Percentiles rank a stretch among this genome's conserved stretches.
Evolutionary conservation across 2,888 invertebrate species (phyloP).

Genomic region (Drosophila recens): DNA sequence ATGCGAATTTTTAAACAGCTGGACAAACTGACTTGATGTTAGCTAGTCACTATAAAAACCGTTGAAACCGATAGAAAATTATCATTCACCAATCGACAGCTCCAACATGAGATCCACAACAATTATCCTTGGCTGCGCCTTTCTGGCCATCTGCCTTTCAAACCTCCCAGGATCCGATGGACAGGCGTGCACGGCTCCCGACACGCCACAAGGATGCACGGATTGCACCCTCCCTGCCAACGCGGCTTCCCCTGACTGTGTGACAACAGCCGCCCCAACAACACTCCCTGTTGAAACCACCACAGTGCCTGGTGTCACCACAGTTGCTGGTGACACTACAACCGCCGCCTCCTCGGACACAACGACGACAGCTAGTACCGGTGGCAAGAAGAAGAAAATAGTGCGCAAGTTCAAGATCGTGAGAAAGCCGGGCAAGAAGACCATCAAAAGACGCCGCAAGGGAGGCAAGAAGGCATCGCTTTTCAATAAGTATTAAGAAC

Average conservation of each 20-base stretch:
- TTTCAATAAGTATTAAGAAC: neutral
- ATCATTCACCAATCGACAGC: slow-evolving; percentile 24
- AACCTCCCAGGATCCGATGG: slow-evolving; percentile 20
- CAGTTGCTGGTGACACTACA: neutral
- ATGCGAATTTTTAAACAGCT: neutral
- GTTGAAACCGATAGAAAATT: neutral
- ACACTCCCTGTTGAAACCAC: neutral
- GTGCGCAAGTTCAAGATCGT: neutral
- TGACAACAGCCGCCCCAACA: neutral
- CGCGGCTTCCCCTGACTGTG: neutral
- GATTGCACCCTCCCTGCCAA: neutral
- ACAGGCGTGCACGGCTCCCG: slow-evolving; percentile 12
- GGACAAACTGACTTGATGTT: neutral
- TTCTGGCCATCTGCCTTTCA: slow-evolving; percentile 28
- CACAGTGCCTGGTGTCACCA: neutral
- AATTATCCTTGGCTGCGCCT: slow-evolving; percentile 25
- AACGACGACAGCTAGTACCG: neutral
- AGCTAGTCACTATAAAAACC: too few relatives aligned
- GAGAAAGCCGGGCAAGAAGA: neutral
- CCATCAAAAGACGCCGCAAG: neutral
- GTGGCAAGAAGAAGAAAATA: neutral
- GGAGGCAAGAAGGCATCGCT: slow-evolving; percentile 3
- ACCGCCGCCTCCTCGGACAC: slow-evolving; percentile 3
- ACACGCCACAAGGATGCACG: neutral
- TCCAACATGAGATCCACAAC: slow-evolving; percentile 23